Percentiles rank a stretch among this genome's conserved stretches.
These are phyloP conservation scores for Aphyosemion australe DNA, from an alignment of 2,113 vertebrate genomes.

Conservation along the genomic window DNA sequence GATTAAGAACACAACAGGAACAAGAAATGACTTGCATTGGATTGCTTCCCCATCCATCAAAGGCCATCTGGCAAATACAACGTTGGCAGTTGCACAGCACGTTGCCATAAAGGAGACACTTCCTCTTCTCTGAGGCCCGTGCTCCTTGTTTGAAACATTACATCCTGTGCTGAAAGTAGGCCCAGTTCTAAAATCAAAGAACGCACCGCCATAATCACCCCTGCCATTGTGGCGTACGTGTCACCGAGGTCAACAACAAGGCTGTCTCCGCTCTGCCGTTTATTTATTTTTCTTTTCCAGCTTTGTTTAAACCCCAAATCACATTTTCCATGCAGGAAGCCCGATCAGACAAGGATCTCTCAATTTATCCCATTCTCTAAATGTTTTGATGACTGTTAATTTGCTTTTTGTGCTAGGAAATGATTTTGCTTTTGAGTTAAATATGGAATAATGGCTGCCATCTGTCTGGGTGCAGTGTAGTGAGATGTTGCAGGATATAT, in stretches of 20 bases:
- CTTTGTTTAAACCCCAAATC: slow-evolving; percentile 63
- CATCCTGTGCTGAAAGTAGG: slow-evolving; percentile 56
- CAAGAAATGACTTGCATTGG: slow-evolving; percentile 19
- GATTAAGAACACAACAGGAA: slow-evolving; percentile 24
- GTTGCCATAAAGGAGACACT: slow-evolving; percentile 48
- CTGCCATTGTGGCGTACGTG: slow-evolving; percentile 20
- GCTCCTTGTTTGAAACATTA: slow-evolving; percentile 46
- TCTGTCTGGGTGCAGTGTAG: slow-evolving; percentile 48
- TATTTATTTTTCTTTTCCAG: slow-evolving; percentile 64
- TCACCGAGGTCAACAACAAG: slow-evolving; percentile 50
- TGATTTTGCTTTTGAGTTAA: slow-evolving; percentile 72
- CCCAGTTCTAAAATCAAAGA: slow-evolving; percentile 45
- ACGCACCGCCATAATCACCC: slow-evolving; percentile 35
- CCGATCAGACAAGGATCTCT: slow-evolving; percentile 4
- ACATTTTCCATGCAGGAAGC: slow-evolving; percentile 59
- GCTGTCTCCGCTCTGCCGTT: slow-evolving; percentile 5
- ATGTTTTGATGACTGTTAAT: slow-evolving; percentile 76
- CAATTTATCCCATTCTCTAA: slow-evolving; percentile 61
- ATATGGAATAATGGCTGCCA: slow-evolving; percentile 74
- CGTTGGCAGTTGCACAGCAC: slow-evolving; percentile 36
- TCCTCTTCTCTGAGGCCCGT: slow-evolving; percentile 51
- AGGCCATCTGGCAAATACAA: slow-evolving; percentile 43
- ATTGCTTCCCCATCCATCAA: slow-evolving; percentile 43
- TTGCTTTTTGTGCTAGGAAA: slow-evolving; percentile 72
- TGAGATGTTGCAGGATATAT: slow-evolving; percentile 21